Evolutionary conservation across 2,797 vertebrate genomes (phyloP).

Genomic region (Trematomus bernacchii): DNA sequence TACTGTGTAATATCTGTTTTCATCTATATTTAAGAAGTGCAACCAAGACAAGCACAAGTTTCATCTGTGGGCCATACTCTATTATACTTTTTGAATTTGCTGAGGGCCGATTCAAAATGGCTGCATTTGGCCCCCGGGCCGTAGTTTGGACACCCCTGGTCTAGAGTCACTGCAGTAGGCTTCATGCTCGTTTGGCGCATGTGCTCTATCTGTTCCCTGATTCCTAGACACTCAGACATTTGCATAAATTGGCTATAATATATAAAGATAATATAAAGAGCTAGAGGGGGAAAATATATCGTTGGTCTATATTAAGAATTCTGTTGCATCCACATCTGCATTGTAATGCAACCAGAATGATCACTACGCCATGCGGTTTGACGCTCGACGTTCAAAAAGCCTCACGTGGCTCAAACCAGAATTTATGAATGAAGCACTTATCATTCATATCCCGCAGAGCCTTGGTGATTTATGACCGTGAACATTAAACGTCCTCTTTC

Average conservation of each 20-base stretch:
- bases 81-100: too few relatives aligned
- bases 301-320: constrained; percentile 10
- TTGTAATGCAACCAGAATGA: constrained; percentile 13
- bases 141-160: too few relatives aligned
- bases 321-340: constrained; percentile 28
- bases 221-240: constrained; percentile 17
- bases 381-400: constrained; percentile 8
- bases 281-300: not conserved
- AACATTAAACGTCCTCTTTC: constrained; percentile 68
- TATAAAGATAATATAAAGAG: constrained; percentile 14
- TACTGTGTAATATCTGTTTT: too few relatives aligned
- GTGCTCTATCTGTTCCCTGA: constrained; percentile 14
- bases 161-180: too few relatives aligned
- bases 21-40: too few relatives aligned
- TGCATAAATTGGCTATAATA: constrained; percentile 48
- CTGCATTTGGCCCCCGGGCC: too few relatives aligned
- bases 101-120: too few relatives aligned
- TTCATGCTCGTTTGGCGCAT: too few relatives aligned
- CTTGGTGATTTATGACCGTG: constrained; percentile 63
- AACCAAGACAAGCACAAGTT: too few relatives aligned
- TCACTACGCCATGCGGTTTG: not conserved
- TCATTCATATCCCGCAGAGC: constrained; percentile 53
- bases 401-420: constrained; percentile 35
- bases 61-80: too few relatives aligned
- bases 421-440: constrained; percentile 56